Evolutionary conservation across 1,140 invertebrate species (phyloP), one percentile per base, ranked within the genome.

Genomic region (Hyphantria cunea): DNA sequence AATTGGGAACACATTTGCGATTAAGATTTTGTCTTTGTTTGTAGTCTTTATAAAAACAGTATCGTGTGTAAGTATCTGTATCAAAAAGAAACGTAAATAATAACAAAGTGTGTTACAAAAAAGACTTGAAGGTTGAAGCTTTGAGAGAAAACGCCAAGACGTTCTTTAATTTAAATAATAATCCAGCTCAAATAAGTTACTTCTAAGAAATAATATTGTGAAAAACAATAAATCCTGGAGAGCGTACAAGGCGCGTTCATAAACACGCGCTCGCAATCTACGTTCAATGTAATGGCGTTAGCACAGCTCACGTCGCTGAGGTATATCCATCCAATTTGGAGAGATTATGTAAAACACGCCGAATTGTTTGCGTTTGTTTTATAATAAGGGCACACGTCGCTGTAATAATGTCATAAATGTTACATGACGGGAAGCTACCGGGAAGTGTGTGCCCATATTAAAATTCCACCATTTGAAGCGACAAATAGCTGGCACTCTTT

Each of bases 401-500:
- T 48, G 72, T 85, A 81, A 82, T 85, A 81, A 82, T 76, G 75
- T 78, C 76, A 78, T 85, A 82, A 85, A 84, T 80, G 75, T 75
- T 76, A 72, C 72, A 74, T 68, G 66, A 68, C 68, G 61, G 68
- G 66, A 73, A 78, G 71, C 71, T 58, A 67, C 51, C 33, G 59
- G 72, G 48, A 77, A 78, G 74, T 68, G 68, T 64, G 53, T 70
- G 68, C 70, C 63, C 79, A 78, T 82, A 83, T 80, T 74, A 76
- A 79, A 82, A 82, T 82, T 80, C 78, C 70, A 33, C 74, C 78
- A 79, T 78, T 75, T 73, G 70, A 73, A 64, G 61, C 72, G 54
- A 66, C 65, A 68, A 71, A 76, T 76, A 75, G 67, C 68, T 70
- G 33, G 17, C 49, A 62, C 68, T 56, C 66, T 80, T 70, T 72